These are phyloP conservation scores for Erpetoichthys calabaricus DNA, from an alignment of 2,797 vertebrate genomes.

Conservation along the genomic window DNA sequence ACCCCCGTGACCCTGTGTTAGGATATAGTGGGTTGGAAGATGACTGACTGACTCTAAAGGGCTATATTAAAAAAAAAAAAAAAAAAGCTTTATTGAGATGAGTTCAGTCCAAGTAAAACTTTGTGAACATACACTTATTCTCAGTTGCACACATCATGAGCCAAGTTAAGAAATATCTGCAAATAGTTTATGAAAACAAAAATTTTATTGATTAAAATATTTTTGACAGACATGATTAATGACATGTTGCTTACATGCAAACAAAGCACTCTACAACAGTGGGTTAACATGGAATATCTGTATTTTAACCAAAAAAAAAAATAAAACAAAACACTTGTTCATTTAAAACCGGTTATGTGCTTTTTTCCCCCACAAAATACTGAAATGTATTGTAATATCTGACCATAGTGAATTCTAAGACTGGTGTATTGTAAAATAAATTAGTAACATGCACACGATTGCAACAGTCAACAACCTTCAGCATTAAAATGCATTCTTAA, in stretches of 20 bases:
- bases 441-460: conserved; percentile 77
- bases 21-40: too few species aligned
- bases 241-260: conserved; percentile 57
- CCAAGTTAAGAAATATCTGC: background rate
- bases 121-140: too few species aligned
- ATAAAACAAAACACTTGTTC: too few species aligned
- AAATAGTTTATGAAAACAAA: conserved; percentile 44
- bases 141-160: background rate
- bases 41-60: too few species aligned
- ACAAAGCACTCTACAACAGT: conserved; percentile 69
- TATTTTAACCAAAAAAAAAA: too few species aligned
- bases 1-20: too few species aligned
- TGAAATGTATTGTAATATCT: conserved; percentile 23
- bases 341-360: background rate
- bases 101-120: too few species aligned
- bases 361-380: conserved; percentile 19
- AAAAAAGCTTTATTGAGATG: too few species aligned
- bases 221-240: conserved; percentile 71
- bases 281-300: conserved; percentile 64
- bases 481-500: conserved; percentile 61
- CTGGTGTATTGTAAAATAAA: conserved; percentile 75
- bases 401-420: conserved; percentile 29
- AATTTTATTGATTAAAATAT: conserved; percentile 96
- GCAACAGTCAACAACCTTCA: conserved; percentile 50
- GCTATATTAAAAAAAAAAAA: too few species aligned